Evolutionary conservation across 1,140 invertebrate genomes (phyloP).

Genomic region (Halictus rubicundus): DNA sequence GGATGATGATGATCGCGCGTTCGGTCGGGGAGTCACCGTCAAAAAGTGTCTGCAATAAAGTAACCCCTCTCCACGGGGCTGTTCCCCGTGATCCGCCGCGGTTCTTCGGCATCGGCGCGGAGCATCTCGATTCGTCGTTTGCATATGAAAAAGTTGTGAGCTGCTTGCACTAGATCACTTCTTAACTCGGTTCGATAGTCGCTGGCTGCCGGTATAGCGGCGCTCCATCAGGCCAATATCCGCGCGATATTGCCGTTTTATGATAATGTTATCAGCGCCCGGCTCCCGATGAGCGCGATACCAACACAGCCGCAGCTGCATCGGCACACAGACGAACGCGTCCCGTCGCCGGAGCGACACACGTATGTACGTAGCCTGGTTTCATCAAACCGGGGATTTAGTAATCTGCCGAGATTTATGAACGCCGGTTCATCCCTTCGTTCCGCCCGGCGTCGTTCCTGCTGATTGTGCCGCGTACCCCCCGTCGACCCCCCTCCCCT

Average conservation of each 20-base stretch:
- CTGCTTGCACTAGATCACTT: conserved; percentile 52
- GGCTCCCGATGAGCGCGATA: conserved; percentile 77
- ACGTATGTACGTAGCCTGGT: conserved; percentile 68
- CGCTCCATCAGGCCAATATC: conserved; percentile 67
- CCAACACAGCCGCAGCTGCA: conserved; percentile 52
- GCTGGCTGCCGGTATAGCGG: conserved; percentile 45
- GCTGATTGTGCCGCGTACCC: conserved; percentile 73
- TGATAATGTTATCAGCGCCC: conserved; percentile 80
- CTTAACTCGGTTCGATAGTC: conserved; percentile 55
- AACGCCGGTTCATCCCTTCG: conserved; percentile 76
- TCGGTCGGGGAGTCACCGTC: not conserved
- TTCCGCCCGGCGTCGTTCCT: conserved; percentile 54
- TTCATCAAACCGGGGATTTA: conserved; percentile 81
- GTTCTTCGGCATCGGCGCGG: not conserved
- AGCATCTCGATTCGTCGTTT: conserved; percentile 61
- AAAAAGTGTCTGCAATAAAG: conserved; percentile 9
- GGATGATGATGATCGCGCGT: too few species aligned
- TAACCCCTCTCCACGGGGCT: too few species aligned
- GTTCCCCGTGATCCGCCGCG: not conserved
- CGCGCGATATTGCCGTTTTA: conserved; percentile 79
- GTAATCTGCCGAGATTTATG: conserved; percentile 81
- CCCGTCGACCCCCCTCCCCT: conserved; percentile 51
- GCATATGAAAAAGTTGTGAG: conserved; percentile 74
- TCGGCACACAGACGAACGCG: conserved; percentile 42
- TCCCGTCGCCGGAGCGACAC: conserved; percentile 44